Conservation (phyloP, 1,140 invertebrate species). For the Aphaenogaster floridana region DNA sequence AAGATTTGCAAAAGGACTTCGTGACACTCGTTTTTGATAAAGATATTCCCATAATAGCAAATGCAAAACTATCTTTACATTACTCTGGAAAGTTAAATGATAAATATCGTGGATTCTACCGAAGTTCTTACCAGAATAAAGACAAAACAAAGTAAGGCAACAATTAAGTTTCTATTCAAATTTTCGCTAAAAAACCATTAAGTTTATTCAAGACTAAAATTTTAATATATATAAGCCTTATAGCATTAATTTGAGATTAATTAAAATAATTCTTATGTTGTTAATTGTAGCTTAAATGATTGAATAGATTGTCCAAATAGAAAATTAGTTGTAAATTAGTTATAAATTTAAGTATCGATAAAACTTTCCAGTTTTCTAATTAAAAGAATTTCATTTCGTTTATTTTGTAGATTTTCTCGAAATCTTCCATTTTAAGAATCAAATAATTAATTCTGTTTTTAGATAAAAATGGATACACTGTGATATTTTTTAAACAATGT, state of each 20-base stretch:
- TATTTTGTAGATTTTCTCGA: background rate
- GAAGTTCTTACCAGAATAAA: conserved; percentile 65
- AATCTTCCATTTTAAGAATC: background rate
- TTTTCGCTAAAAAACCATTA: background rate
- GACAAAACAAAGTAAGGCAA: conserved; percentile 58
- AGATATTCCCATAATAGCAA: rapidly evolving
- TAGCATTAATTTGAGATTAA: background rate
- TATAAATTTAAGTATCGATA: background rate
- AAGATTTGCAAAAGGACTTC: background rate
- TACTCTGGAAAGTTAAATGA: conserved; percentile 65
- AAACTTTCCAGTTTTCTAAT: background rate
- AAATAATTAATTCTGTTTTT: background rate
- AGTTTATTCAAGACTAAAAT: background rate
- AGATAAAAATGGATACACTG: background rate
- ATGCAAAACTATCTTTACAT: background rate
- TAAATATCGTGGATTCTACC: conserved; percentile 71
- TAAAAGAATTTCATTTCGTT: background rate
- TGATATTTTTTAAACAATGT: background rate
- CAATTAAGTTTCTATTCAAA: conserved; percentile 3
- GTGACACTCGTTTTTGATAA: background rate
- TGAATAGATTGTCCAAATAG: background rate
- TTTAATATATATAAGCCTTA: background rate
- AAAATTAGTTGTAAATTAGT: background rate
- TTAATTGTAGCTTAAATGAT: background rate
- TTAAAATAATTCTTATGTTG: background rate